Base-by-base conservation (phyloP, 2,113 vertebrate genomes). In the Corvus hawaiiensis region DNA sequence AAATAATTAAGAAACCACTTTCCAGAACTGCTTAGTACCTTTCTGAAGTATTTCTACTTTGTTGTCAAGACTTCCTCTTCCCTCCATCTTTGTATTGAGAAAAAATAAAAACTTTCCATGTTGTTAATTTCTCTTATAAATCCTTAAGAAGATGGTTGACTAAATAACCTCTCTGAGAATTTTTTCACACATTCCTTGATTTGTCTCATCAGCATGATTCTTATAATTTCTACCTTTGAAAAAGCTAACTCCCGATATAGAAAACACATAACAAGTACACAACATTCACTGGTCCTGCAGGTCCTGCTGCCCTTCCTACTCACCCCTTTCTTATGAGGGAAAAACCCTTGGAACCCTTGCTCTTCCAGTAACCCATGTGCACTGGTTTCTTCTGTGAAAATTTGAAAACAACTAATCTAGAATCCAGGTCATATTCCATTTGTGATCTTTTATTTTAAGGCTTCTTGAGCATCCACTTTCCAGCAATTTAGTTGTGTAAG, bases 181-280 rank as follows among this genome's bases (percentile, higher is more conserved):
- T 69, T 89, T 22, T 64, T 72, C 3, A 9, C 13, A 9, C 0
- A 0, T 72, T 72, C 10, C 54, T 35, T 54, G 7, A 6, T 75
- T 75, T 49, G 2, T 63, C 13, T 14, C 9, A 41, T 63, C 26
- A 39, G 4, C 11, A 54, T 19, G 11, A 54, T 32, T 90, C 68
- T 68, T 77, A 43, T 51, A 0, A 1, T 62, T 41, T 83, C 35
- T 63, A 2, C 3, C 4, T 85, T 78, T 76, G 52, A 37, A 58
- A 84, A 69, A 71, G 1, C 11, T 58, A 9, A 16, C 2, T 56
- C 35, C 12, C 6, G 66, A 54, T 10, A 62, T 8, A 58, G 26
- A 52, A 71, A 74, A 16, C 11, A 16, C 10, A 13, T 8, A 55
- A 13, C 18, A 43, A 9, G 3, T 48, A 22, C 6, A 35, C 3